Evolutionary conservation across 2,797 vertebrate species (phyloP), one percentile per base, ranked within the genome.

Genomic region (Pseudochaenichthys georgianus): DNA sequence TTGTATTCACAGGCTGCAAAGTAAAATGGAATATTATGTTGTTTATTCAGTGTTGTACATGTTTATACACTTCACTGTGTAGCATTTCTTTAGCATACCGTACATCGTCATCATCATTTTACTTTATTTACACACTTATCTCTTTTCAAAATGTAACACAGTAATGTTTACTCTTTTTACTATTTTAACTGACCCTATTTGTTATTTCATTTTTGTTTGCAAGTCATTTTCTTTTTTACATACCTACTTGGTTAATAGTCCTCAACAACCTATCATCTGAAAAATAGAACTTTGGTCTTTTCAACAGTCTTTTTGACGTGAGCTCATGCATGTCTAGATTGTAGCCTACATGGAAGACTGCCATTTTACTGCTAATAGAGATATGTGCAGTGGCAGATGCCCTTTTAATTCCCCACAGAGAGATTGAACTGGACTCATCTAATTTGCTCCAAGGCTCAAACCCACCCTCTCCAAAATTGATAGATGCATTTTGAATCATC

Each of bases 401-500:
- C 4, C 93, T 97, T 81, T 93, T 96, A 77, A 96, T 96, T 81
- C 95, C 96, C 43, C 95, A 95, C 89, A 92, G 95, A 73, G 95
- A 96, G 72, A 96, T 95, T 70, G 95, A 93, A 70, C 93, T 93
- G 94, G 95, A 97, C 86, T 88, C 93, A 43, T 95, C 95, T 70
- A 96, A 97, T 79, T 94, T 96, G 89, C 95, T 96, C 83, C 88
- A 89, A 78, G 93, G 94, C 76, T 90, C 91, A 28, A 90, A 92
- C 55, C 95, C 95, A 46, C 88, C 90, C 2, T 95, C 95, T 90
- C 94, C 96, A 92, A 96, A 96, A 81, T 97, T 95, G 95, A 95
- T 96, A 95, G 95, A 96, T 96, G 95, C 96, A 96, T 88, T 84
- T 95, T 76, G 95, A 97, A 87, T 96, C 94, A 47, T 96, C 95